phyloP scores from a whole-genome alignment of 2,888 invertebrate genomes.

The Meghimatium bilineatum region DNA sequence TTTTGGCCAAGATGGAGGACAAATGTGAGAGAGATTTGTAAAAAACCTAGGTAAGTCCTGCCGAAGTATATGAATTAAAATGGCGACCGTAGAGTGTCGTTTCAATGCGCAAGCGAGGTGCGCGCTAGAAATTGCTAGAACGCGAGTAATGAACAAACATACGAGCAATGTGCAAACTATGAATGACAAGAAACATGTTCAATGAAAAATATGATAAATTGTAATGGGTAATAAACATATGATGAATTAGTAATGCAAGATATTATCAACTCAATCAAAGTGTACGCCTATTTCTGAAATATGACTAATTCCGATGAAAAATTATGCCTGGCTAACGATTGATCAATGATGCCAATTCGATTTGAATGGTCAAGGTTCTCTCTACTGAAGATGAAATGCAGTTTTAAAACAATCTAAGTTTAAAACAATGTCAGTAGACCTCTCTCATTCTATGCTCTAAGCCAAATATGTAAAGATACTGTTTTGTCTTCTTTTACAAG shows the following conservation, averaged over 20 bases:
- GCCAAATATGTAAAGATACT: too few relatives aligned
- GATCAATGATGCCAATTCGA: too few relatives aligned
- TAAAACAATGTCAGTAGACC: too few relatives aligned
- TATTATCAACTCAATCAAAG: background rate
- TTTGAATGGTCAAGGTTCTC: too few relatives aligned
- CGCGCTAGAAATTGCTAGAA: conserved; percentile 9
- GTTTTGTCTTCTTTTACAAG: too few relatives aligned
- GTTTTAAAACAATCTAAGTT: too few relatives aligned
- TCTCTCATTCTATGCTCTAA: too few relatives aligned
- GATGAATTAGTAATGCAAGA: background rate
- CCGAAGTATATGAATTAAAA: conserved; percentile 37
- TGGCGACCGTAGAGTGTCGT: conserved; percentile 46
- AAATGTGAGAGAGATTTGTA: conserved; percentile 53
- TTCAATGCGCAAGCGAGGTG: conserved; percentile 49
- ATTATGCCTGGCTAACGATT: too few relatives aligned
- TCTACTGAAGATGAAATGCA: too few relatives aligned
- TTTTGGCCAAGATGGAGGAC: conserved; percentile 54
- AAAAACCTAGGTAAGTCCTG: conserved; percentile 46
- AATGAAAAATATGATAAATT: background rate
- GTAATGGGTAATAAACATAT: background rate
- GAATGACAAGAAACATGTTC: background rate
- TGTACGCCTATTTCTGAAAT: too few relatives aligned
- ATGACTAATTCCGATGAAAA: too few relatives aligned
- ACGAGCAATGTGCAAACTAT: background rate
- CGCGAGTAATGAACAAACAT: conserved; percentile 1